phyloP scores from a whole-genome alignment of 2,113 vertebrate species.

The Misgurnus anguillicaudatus region DNA sequence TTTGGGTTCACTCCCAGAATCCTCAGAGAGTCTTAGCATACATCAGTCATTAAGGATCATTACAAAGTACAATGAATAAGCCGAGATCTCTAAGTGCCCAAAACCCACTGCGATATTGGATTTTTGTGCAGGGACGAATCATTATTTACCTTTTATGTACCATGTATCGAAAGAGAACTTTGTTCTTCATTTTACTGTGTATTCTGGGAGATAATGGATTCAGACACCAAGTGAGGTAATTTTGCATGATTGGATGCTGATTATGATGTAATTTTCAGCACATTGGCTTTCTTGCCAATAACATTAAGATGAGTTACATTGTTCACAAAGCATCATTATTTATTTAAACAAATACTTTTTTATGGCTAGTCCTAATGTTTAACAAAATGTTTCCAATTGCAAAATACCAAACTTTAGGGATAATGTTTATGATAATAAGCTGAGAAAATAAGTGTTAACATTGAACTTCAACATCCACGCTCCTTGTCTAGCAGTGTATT shows the following conservation, averaged over 20 bases:
- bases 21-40: background rate
- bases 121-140: background rate
- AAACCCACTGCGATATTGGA: background rate
- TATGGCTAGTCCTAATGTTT: too few relatives aligned
- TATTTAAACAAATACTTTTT: too few relatives aligned
- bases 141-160: background rate
- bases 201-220: conserved; percentile 23
- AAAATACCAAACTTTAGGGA: too few relatives aligned
- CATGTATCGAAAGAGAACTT: background rate
- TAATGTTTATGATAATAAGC: too few relatives aligned
- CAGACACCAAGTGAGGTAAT: background rate
- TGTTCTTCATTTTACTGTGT: background rate
- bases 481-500: conserved; percentile 99
- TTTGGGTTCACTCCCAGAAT: background rate
- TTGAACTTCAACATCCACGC: conserved; percentile 40
- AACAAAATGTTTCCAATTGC: too few relatives aligned
- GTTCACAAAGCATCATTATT: too few relatives aligned
- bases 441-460: background rate
- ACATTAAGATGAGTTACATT: too few relatives aligned
- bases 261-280: background rate
- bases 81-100: background rate
- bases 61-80: background rate
- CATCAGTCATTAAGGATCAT: background rate
- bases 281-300: conserved; percentile 21
- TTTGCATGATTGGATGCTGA: conserved; percentile 13